Base-by-base conservation (phyloP, 2,888 invertebrate genomes). In the Caenorhabditis sp. region DNA sequence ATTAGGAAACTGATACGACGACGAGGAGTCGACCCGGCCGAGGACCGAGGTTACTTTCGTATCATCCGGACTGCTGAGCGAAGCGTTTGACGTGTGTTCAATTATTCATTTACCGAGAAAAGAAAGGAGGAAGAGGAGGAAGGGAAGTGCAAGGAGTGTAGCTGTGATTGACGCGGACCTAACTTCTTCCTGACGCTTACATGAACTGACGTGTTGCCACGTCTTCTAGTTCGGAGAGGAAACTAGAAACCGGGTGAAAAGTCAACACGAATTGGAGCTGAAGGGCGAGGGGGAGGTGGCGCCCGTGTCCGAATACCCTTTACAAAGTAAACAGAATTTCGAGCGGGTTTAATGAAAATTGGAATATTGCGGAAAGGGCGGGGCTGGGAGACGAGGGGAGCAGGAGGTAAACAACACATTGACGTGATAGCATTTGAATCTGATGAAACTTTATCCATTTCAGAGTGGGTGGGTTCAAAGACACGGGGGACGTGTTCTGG, bases 1-100 rank as follows among this genome's bases (percentile, higher is more conserved):
- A 70, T 70, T 70, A 70, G 53, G n/a, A 26, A 47, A 32, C 22
- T 50, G 47, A 68, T 67, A 55, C 55, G 28, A 53, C 53, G n/a
- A n/a, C n/a, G n/a, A n/a, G n/a, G n/a, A n/a, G n/a, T n/a, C n/a
- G n/a, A n/a, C n/a, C n/a, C n/a, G n/a, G n/a, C n/a, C n/a, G n/a
- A n/a, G n/a, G n/a, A n/a, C 40, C 13, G 40, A 13, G 40, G 40
- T 40, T 32, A 32, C 32, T 32, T 13, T 40, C 40, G 40, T 40
- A 40, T 40, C 40, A 40, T 40, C 40, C 40, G 13, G 6, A n/a
- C 11, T 11, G 40, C 40, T 40, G 47, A 47, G 18, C 18, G 4
- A 18, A 47, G 47, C 47, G 18, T n/a, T 56, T 56, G 56, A 56
- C 56, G 56, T 56, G 53, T 53, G 53, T 53, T 22, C 22, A 53